phyloP scores from a whole-genome alignment of 2,888 invertebrate species.

The Cheilosia grossa region DNA sequence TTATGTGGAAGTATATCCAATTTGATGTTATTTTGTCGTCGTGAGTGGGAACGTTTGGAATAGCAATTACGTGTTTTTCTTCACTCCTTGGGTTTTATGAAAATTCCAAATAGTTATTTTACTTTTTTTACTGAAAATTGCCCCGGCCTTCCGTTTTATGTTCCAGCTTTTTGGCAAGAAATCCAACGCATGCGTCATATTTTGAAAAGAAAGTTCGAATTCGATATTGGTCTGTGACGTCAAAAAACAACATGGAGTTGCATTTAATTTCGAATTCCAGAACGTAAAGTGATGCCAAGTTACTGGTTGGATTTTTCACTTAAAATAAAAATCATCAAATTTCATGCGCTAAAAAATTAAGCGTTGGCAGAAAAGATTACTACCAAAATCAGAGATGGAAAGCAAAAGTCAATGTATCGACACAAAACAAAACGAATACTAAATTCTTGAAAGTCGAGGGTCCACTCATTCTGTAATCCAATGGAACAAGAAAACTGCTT shows the following conservation, averaged over 20 bases:
- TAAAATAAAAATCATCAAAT: no score
- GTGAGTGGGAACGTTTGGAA: constrained; percentile 29
- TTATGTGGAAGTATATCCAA: constrained; percentile 76
- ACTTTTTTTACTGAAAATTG: constrained; percentile 72
- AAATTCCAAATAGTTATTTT: constrained; percentile 69
- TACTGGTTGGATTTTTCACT: not conserved
- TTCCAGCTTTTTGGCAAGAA: constrained; percentile 75
- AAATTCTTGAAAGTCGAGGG: no score
- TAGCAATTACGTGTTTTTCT: constrained; percentile 42
- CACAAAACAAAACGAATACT: no score
- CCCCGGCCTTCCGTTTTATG: constrained; percentile 74
- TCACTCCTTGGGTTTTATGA: constrained; percentile 44
- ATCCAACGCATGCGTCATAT: constrained; percentile 74
- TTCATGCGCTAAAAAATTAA: no score
- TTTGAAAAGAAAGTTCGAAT: constrained; percentile 65
- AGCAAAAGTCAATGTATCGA: no score
- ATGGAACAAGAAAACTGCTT: no score
- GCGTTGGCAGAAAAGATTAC: no score
- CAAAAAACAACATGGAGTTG: constrained; percentile 69
- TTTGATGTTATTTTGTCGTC: constrained; percentile 41
- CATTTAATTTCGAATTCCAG: constrained; percentile 47
- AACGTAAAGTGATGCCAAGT: constrained; percentile 42
- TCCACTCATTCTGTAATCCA: no score
- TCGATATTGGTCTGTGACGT: constrained; percentile 68
- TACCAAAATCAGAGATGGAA: no score